Evolutionary conservation across 1,140 invertebrate species (phyloP).

Genomic region (Hylaeus volcanicus): DNA sequence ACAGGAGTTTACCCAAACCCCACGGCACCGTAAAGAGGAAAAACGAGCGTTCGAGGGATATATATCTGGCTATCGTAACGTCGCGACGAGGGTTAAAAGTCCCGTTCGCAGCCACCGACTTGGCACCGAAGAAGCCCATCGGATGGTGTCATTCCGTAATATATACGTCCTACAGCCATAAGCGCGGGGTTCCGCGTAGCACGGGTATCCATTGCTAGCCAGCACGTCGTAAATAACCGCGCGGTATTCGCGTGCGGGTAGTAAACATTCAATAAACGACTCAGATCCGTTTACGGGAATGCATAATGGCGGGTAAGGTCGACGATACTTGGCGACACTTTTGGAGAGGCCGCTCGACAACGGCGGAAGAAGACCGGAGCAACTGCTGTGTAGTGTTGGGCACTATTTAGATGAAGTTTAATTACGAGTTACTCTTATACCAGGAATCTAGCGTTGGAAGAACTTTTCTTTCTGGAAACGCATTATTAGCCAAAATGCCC

Average conservation of each 20-base stretch:
- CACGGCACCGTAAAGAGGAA: background rate
- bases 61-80: slow-evolving; percentile 12
- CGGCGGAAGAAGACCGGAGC: background rate
- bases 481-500: no score
- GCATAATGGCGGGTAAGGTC: slow-evolving; percentile 54
- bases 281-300: slow-evolving; percentile 76
- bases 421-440: no score
- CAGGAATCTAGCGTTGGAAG: no score
- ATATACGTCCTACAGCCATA: slow-evolving; percentile 12
- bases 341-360: background rate
- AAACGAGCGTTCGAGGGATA: background rate
- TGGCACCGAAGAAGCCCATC: slow-evolving; percentile 44
- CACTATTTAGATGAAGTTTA: no score
- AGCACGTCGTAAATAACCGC: slow-evolving; percentile 72
- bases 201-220: slow-evolving; percentile 65
- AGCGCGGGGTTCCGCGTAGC: slow-evolving; percentile 43
- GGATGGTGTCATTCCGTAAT: slow-evolving; percentile 39
- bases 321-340: slow-evolving; percentile 23
- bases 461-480: no score
- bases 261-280: slow-evolving; percentile 78
- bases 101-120: background rate
- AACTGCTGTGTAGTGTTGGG: no score
- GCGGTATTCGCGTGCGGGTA: slow-evolving; percentile 68
- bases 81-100: slow-evolving; percentile 15
- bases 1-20: background rate